phyloP scores from a whole-genome alignment of 2,797 vertebrate species.

The Microchirus variegatus region DNA sequence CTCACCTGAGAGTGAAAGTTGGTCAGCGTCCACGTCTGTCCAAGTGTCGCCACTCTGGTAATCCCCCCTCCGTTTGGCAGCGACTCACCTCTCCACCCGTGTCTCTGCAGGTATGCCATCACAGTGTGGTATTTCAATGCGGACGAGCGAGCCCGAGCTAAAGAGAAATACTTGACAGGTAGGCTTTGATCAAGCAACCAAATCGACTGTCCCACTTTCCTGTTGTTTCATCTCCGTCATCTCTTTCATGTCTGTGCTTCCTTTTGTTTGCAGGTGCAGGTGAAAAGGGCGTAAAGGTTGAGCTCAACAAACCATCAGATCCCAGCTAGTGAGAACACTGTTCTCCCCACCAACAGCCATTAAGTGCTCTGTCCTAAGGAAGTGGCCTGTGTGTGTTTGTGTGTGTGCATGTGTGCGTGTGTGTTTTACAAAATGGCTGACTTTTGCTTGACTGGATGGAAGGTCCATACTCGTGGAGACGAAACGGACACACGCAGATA shows the following conservation, averaged over 20 bases:
- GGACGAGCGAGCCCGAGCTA: slow-evolving; percentile 96
- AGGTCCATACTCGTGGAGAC: slow-evolving; percentile 25
- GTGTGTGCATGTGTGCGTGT: slow-evolving; percentile 42
- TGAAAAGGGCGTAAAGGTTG: slow-evolving; percentile 94
- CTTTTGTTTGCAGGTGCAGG: slow-evolving; percentile 60
- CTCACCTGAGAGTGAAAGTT: too few species aligned
- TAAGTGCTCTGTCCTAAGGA: slow-evolving; percentile 82
- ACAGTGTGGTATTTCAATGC: slow-evolving; percentile 99
- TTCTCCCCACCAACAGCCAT: slow-evolving; percentile 71
- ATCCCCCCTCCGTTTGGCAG: neutral
- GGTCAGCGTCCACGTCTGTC: slow-evolving; percentile 20
- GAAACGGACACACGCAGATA: slow-evolving; percentile 24
- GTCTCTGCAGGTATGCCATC: slow-evolving; percentile 94
- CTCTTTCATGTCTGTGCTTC: slow-evolving; percentile 15
- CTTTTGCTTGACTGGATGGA: slow-evolving; percentile 36
- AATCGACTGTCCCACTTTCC: neutral
- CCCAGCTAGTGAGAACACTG: slow-evolving; percentile 84
- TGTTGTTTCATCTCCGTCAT: neutral
- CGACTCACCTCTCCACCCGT: slow-evolving; percentile 12
- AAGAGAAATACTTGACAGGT: slow-evolving; percentile 99
- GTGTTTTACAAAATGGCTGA: slow-evolving; percentile 49
- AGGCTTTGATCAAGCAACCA: slow-evolving; percentile 23
- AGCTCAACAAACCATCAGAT: slow-evolving; percentile 91
- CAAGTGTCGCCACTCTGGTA: neutral
- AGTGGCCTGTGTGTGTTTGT: slow-evolving; percentile 65